A percentile compares a stretch with the other conserved stretches of the same genome.
Conservation (phyloP, 2,888 invertebrate genomes). For the Myopa testacea region DNA sequence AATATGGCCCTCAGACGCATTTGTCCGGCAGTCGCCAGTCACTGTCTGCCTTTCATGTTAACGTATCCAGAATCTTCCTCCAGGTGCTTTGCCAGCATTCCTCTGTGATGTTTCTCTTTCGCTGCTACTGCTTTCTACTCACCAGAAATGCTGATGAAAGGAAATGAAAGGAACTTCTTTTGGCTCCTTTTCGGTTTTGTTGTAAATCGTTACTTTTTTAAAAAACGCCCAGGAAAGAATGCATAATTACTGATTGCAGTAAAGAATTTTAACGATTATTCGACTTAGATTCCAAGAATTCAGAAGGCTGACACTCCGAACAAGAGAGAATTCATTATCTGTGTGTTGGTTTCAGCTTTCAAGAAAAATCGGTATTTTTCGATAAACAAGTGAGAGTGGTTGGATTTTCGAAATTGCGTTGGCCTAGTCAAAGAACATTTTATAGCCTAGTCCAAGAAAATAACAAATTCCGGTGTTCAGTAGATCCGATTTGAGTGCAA, state of each 20-base stretch:
- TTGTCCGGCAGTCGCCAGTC: background rate
- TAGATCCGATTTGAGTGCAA: conserved; percentile 4
- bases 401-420: background rate
- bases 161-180: too few species aligned
- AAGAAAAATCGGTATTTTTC: too few species aligned
- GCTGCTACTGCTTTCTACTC: background rate
- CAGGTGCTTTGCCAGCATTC: too few species aligned
- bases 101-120: conserved; percentile 22
- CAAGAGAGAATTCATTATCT: too few species aligned
- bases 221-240: too few species aligned
- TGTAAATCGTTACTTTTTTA: too few species aligned
- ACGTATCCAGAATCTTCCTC: background rate
- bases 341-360: too few species aligned
- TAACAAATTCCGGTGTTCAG: conserved; percentile 3
- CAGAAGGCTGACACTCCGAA: too few species aligned
- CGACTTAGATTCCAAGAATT: background rate
- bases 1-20: background rate
- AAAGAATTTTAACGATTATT: conserved; percentile 22
- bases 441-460: background rate
- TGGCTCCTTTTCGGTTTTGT: too few species aligned
- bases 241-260: conserved; percentile 2
- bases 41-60: background rate
- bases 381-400: too few species aligned
- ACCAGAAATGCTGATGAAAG: too few species aligned
- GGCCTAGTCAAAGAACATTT: too few species aligned